These are phyloP conservation scores for Litocranius walleri DNA, from an alignment of 2,113 vertebrate genomes.

Conservation along the genomic window DNA sequence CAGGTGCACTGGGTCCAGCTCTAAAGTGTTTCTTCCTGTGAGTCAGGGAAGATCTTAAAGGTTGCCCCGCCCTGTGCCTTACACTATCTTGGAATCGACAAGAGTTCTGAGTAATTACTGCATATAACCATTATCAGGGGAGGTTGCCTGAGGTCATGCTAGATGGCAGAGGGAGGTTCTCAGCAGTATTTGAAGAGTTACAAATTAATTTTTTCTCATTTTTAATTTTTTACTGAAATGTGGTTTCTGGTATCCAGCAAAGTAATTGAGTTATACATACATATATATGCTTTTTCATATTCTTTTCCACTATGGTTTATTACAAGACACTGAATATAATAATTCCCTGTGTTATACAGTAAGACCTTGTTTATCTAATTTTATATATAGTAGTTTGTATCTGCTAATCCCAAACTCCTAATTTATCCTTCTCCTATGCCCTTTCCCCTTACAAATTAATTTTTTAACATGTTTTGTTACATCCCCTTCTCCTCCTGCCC, in stretches of 20 bases:
- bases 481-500: too few relatives aligned
- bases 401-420: neutral
- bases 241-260: neutral
- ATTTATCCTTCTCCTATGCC: neutral
- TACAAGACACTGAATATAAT: neutral
- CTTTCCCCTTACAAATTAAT: neutral
- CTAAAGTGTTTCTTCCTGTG: conserved; percentile 16
- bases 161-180: neutral
- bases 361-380: neutral
- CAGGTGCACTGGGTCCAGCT: neutral
- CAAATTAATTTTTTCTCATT: neutral
- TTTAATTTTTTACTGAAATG: neutral
- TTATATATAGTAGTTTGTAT: neutral
- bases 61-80: conserved; percentile 2
- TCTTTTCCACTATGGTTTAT: neutral
- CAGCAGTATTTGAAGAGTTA: neutral
- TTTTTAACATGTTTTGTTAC: conserved; percentile 11
- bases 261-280: neutral
- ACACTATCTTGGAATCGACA: conserved; percentile 11
- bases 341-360: neutral
- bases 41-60: conserved; percentile 38
- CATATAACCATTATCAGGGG: conserved; percentile 43
- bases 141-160: conserved; percentile 35
- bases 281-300: neutral
- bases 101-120: conserved; percentile 45